Base-by-base conservation (phyloP, 2,113 vertebrate species). In the Nannobrachium achirus region DNA sequence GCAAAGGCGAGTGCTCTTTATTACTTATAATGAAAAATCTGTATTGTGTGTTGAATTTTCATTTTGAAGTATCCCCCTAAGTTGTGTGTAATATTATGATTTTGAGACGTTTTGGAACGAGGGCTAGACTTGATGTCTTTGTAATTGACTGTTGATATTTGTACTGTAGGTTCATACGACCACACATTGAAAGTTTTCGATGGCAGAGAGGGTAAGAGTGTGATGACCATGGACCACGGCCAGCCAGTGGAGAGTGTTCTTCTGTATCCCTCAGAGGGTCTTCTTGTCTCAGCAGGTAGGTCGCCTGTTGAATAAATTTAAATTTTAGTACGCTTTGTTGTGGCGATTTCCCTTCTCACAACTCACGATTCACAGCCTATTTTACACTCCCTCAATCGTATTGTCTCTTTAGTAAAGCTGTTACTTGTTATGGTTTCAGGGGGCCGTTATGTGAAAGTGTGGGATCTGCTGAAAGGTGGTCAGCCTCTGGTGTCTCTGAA, bases 241-340 rank as follows among this genome's bases (percentile, higher is more conserved):
- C 95, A 99, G 56, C 98, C 98, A 0, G 96, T 99, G 78, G 98
- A 99, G 81, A 96, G 95, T 1, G 92, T 98, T n/a, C 93, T 99
- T 52, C 94, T 99, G 0, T 99, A 97, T 78, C 97, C 97, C 1
- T 97, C 97, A 55, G 98, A 95, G 60, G 96, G 96, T 8, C 95
- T 99, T 65, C 92, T 99, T 0, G 95, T 97, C 2, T 98, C 98
- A 69, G 94, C 98, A 95, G 97, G 98, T 99, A 89, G n/a, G 18
- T 4, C 8, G 16, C 1, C 33, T 1, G 6, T 18, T 10, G 4
- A 13, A 15, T 25, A 10, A 52, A 1, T 41, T 50, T 9, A 33
- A n/a, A n/a, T n/a, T 33, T 33, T 33, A 33, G 25, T 33, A 33
- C 25, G 3, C 25, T 33, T 33, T 33, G 25, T 33, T 33, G 6